Conservation (phyloP, 1,140 invertebrate species). For the Apis dorsata region DNA sequence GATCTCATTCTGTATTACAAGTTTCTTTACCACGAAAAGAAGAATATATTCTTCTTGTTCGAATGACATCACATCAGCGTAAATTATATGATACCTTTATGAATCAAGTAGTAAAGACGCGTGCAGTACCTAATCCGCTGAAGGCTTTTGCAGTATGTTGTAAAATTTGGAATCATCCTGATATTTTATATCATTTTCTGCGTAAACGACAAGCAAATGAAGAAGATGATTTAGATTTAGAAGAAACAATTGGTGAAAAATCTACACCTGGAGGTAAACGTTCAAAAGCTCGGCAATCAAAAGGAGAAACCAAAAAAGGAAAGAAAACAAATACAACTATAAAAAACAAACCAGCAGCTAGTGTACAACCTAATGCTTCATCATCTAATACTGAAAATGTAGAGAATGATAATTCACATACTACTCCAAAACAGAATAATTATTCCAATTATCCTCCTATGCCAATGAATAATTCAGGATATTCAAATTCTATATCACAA, state of each 20-base stretch:
- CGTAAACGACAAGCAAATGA: constrained; percentile 90
- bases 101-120: constrained; percentile 92
- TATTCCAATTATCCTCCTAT: constrained; percentile 69
- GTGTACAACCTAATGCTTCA: constrained; percentile 83
- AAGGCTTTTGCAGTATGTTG: constrained; percentile 99
- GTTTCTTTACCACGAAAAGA: constrained; percentile 93
- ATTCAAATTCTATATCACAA: constrained; percentile 57
- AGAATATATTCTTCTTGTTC: constrained; percentile 93
- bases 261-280: constrained; percentile 70
- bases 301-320: constrained; percentile 76
- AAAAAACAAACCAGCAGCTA: constrained; percentile 84
- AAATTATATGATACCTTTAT: constrained; percentile 94
- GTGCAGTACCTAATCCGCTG: constrained; percentile 95
- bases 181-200: constrained; percentile 95
- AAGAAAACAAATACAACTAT: constrained; percentile 73
- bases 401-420: constrained; percentile 56
- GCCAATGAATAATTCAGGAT: constrained; percentile 64
- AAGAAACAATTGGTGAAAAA: constrained; percentile 81
- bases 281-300: constrained; percentile 74
- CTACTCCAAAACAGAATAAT: constrained; percentile 63
- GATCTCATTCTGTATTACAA: constrained; percentile 93
- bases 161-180: constrained; percentile 99
- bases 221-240: constrained; percentile 94
- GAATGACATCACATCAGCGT: constrained; percentile 93
- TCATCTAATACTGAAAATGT: constrained; percentile 65